phyloP scores from a whole-genome alignment of 1,140 invertebrate species.

The Drosophila sechellia region DNA sequence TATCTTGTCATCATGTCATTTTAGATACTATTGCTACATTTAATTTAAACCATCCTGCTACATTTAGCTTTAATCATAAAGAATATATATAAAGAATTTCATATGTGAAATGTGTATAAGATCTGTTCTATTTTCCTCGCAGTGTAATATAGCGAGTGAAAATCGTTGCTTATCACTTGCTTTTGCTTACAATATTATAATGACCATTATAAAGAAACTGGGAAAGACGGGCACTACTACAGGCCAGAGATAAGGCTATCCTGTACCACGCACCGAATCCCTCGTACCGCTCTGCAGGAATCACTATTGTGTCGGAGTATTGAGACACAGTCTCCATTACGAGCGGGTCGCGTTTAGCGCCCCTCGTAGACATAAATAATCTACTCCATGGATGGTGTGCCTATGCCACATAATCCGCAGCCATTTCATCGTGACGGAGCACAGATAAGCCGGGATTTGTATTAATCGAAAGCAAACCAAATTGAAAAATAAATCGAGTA shows the following conservation, averaged over 20 bases:
- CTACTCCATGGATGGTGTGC: constrained; percentile 6
- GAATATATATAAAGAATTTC: too few species aligned
- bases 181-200: constrained; percentile 56
- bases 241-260: constrained; percentile 51
- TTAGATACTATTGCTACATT: too few species aligned
- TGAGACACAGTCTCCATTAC: constrained; percentile 47
- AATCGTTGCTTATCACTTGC: constrained; percentile 50
- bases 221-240: constrained; percentile 23
- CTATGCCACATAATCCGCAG: constrained; percentile 43
- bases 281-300: constrained; percentile 11
- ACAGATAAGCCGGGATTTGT: constrained; percentile 38
- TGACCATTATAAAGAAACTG: constrained; percentile 26
- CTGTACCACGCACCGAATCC: constrained; percentile 15
- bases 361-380: constrained; percentile 56
- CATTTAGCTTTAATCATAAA: too few species aligned
- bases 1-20: too few species aligned
- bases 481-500: constrained; percentile 22
- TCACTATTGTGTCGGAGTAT: constrained; percentile 32
- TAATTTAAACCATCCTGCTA: too few species aligned
- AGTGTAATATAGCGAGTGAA: constrained; percentile 1
- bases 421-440: constrained; percentile 60
- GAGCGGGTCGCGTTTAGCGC: constrained; percentile 43
- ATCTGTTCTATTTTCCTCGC: background rate
- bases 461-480: constrained; percentile 26
- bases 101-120: too few species aligned